Evolutionary conservation across 1,140 invertebrate genomes (phyloP).

Genomic region (Agraylea sexmaculata): DNA sequence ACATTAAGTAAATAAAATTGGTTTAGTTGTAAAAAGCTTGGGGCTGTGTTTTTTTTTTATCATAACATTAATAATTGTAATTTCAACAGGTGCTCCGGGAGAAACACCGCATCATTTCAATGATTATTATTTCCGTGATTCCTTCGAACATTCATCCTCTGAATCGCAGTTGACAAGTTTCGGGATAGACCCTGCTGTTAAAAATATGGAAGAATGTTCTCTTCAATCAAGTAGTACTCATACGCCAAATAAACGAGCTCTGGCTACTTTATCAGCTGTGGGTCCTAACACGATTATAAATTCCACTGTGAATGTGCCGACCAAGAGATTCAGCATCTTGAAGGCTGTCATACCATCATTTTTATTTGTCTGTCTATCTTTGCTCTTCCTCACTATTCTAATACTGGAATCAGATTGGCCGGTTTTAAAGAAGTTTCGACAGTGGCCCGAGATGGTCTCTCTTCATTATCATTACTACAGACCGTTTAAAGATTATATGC

Average conservation of each 20-base stretch:
- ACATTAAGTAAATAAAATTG: too few species aligned
- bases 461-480: slow-evolving; percentile 71
- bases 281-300: slow-evolving; percentile 23
- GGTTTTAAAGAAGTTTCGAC: slow-evolving; percentile 53
- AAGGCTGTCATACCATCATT: slow-evolving; percentile 62
- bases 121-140: slow-evolving; percentile 62
- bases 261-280: slow-evolving; percentile 25
- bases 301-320: slow-evolving; percentile 9
- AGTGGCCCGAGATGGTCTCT: slow-evolving; percentile 65
- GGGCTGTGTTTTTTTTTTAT: neutral
- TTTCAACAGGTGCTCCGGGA: slow-evolving; percentile 10
- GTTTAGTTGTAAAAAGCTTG: too few species aligned
- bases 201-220: slow-evolving; percentile 24
- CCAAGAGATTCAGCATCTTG: slow-evolving; percentile 44
- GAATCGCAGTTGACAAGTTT: slow-evolving; percentile 49
- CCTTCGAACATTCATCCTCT: slow-evolving; percentile 65
- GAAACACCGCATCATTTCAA: slow-evolving; percentile 36
- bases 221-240: slow-evolving; percentile 42
- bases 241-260: slow-evolving; percentile 39
- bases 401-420: slow-evolving; percentile 66
- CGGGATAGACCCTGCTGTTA: slow-evolving; percentile 36
- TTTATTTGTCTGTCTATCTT: slow-evolving; percentile 51
- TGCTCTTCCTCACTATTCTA: slow-evolving; percentile 51
- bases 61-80: neutral
- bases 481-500: slow-evolving; percentile 66